Evolutionary conservation across 2,797 vertebrate species (phyloP), one percentile per base, ranked within the genome.

Genomic region (Caiman crocodilus): DNA sequence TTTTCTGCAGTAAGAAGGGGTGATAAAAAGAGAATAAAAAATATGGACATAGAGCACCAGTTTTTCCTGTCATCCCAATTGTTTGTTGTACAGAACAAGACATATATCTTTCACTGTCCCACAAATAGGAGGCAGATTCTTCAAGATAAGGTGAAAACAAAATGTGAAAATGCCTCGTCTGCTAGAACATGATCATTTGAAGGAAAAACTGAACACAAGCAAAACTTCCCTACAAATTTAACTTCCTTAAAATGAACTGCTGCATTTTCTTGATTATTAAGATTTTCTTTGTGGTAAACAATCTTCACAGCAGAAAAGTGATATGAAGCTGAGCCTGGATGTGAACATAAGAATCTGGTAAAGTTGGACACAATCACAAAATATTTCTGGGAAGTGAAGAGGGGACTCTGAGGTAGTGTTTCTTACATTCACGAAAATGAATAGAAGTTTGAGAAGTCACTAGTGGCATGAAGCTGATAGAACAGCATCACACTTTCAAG

Each of bases 21-120:
- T 88, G 86, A 94, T 90, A 91, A 85, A 94, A 88, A 42, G 14
- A 65, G 67, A 92, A 56, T 50, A 10, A 79, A 91, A 92, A 84
- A 87, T 92, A 82, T 6, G 32, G 56, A 42, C 32, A 87, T 63
- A 16, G 14, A 74, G 61, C 63, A 92, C 76, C 60, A 82, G 11
- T 58, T 82, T 90, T 82, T 87, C 88, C 69, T 78, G 42, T 87
- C 89, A 87, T 6, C 2, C 23, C 85, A 79, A 58, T 80, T 20
- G 30, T 76, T 84, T 93, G 25, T 84, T 3, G 0, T 55, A 16
- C 57, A 79, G 74, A 69, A 56, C 6, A 1, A 50, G 17, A 26
- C 1, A 1, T 23, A 32, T 26, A 17, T 30, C 59, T 88, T n/a
- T 75, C 79, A n/a, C 63, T 76, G 76, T 82, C 56, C 76, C 84